Conservation (phyloP, 2,113 vertebrate species). For the Phyllostomus discolor region DNA sequence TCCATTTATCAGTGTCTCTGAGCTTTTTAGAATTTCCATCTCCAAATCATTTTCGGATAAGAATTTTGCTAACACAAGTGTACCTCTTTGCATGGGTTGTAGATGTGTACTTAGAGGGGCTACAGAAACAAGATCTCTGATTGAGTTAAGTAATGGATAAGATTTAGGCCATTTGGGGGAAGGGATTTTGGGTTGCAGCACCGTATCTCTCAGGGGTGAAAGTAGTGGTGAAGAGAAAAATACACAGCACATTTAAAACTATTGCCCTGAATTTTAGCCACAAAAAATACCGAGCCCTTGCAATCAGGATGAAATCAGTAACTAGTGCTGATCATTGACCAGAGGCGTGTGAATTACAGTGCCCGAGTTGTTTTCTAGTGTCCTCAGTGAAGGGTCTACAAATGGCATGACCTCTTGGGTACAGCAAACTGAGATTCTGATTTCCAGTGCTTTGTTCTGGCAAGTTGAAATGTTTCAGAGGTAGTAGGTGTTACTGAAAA, state of each 20-base stretch:
- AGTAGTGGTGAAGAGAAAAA: neutral
- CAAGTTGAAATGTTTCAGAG: constrained; percentile 36
- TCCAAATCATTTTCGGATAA: constrained; percentile 18
- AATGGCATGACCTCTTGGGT: constrained; percentile 6
- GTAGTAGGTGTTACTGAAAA: neutral
- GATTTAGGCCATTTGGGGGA: neutral
- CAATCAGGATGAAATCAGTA: constrained; percentile 39
- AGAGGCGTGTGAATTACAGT: neutral
- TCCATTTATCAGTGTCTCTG: neutral
- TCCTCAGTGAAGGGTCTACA: constrained; percentile 14
- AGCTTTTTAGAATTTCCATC: neutral
- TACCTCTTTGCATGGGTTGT: neutral
- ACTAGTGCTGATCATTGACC: neutral
- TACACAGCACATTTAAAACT: neutral
- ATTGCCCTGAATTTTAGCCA: neutral
- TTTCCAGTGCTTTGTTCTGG: constrained; percentile 27
- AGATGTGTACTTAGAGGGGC: neutral
- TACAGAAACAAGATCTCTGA: neutral
- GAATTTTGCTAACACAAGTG: neutral
- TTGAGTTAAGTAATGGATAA: neutral
- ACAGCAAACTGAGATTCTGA: constrained; percentile 40
- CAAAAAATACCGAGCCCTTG: neutral
- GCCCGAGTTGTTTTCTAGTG: constrained; percentile 29
- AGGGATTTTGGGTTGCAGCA: neutral
- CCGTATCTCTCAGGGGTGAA: neutral